phyloP scores from a whole-genome alignment of 2,113 vertebrate species.

The Phoenicopterus ruber region DNA sequence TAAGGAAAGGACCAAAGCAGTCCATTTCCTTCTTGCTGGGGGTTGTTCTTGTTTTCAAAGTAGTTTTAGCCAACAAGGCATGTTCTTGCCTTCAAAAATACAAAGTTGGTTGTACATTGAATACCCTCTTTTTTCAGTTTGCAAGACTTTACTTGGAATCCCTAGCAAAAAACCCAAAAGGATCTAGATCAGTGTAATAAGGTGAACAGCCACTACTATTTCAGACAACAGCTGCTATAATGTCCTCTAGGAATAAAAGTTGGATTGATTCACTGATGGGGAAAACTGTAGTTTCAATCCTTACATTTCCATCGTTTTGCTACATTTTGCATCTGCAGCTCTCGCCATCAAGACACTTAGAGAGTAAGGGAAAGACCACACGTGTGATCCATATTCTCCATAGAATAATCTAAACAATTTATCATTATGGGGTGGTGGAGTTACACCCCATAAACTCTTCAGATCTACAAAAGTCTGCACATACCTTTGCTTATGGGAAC shows the following conservation, averaged over 20 bases:
- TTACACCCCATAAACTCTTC: background rate
- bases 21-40: background rate
- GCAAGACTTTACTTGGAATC: background rate
- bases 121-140: background rate
- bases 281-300: background rate
- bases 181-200: background rate
- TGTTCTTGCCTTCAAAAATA: slow-evolving; percentile 34
- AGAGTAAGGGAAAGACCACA: background rate
- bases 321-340: background rate
- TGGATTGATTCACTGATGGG: background rate
- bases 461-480: background rate
- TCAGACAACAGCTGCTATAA: background rate
- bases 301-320: background rate
- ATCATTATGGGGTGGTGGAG: background rate
- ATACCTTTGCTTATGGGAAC: background rate
- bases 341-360: background rate
- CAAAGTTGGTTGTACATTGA: background rate
- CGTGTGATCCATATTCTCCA: background rate
- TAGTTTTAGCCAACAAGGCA: background rate
- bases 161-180: background rate
- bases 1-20: background rate
- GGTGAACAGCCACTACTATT: background rate
- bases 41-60: background rate
- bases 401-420: background rate
- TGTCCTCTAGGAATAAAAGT: background rate